Conservation (phyloP, 1,140 invertebrate genomes). For the Andricus grossulariae region DNA sequence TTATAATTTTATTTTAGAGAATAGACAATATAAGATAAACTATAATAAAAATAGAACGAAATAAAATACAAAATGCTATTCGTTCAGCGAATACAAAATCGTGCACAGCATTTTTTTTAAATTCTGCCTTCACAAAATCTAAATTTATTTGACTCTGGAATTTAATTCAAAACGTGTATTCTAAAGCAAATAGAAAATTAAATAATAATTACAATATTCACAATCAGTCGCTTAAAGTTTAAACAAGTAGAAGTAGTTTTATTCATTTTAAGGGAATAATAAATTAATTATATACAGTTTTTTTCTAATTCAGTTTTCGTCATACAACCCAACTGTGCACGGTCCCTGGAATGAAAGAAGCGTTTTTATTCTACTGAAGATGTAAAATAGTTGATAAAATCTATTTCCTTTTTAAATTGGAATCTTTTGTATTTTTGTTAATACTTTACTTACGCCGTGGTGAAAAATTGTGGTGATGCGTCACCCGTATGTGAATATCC, state of each 20-base stretch:
- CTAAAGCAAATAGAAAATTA: slow-evolving; percentile 32
- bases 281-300: slow-evolving; percentile 43
- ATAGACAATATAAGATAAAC: too few relatives aligned
- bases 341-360: slow-evolving; percentile 65
- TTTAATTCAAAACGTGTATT: neutral
- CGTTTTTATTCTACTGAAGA: slow-evolving; percentile 30
- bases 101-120: neutral
- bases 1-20: too few relatives aligned
- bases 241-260: slow-evolving; percentile 31
- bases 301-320: slow-evolving; percentile 56
- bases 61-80: too few relatives aligned
- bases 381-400: neutral
- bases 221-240: slow-evolving; percentile 44
- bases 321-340: slow-evolving; percentile 74
- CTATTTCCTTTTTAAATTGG: slow-evolving; percentile 15
- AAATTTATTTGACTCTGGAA: neutral
- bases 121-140: neutral
- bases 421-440: slow-evolving; percentile 28
- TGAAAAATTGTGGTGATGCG: slow-evolving; percentile 75
- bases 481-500: slow-evolving; percentile 77
- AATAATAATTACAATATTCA: slow-evolving; percentile 53
- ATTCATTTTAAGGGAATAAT: slow-evolving; percentile 58
- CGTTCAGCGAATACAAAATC: neutral
- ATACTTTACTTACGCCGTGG: slow-evolving; percentile 71
- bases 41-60: too few relatives aligned